Conservation (phyloP, 2,113 vertebrate genomes). For the Zapus hudsonius region DNA sequence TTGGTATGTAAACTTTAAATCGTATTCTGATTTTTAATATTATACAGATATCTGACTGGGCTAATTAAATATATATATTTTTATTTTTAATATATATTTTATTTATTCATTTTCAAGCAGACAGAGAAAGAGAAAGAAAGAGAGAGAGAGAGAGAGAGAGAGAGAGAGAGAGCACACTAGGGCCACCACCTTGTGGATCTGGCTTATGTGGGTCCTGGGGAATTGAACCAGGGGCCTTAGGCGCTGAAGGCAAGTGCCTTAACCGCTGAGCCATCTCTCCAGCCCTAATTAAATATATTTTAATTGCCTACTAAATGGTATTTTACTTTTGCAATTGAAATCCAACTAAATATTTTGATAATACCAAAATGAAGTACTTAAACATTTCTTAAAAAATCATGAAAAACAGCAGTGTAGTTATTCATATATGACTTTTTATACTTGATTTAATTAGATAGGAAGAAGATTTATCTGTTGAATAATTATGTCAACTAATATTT, state of each 20-base stretch:
- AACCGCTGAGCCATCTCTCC: too few relatives aligned
- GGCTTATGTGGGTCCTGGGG: too few relatives aligned
- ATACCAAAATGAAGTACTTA: constrained; percentile 61
- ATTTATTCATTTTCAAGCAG: too few relatives aligned
- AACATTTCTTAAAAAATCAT: constrained; percentile 59
- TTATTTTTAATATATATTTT: too few relatives aligned
- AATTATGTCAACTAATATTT: constrained; percentile 41
- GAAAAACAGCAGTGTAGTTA: constrained; percentile 64
- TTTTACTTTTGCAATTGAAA: constrained; percentile 71
- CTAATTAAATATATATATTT: constrained; percentile 66
- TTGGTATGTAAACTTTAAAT: constrained; percentile 31
- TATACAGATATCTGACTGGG: constrained; percentile 30
- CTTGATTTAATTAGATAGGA: constrained; percentile 50
- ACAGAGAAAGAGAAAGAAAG: too few relatives aligned
- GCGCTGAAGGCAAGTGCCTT: too few relatives aligned
- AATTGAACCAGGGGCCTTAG: too few relatives aligned
- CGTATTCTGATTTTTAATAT: constrained; percentile 49
- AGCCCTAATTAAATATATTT: constrained; percentile 64
- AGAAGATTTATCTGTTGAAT: constrained; percentile 62
- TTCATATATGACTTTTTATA: constrained; percentile 36
- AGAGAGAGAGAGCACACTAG: too few relatives aligned
- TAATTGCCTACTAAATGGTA: constrained; percentile 55
- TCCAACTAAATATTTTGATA: constrained; percentile 69
- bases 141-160: too few relatives aligned
- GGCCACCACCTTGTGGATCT: too few relatives aligned